These are phyloP conservation scores for Molanna angustata DNA, from an alignment of 2,888 invertebrate species.

Conservation along the genomic window DNA sequence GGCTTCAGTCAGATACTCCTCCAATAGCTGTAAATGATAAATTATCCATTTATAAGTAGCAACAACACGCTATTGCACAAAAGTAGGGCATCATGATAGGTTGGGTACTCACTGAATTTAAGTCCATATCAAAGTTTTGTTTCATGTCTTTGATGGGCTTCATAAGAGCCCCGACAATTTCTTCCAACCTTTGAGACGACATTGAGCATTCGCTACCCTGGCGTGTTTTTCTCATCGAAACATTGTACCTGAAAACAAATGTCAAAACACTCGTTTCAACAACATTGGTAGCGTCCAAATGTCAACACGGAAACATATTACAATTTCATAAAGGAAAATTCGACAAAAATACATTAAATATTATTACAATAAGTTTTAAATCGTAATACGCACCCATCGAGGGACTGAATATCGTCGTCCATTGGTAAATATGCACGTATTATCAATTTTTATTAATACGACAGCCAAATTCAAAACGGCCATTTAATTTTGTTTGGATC, in stretches of 20 bases:
- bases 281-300: conserved; percentile 41
- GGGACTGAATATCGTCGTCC: conserved; percentile 43
- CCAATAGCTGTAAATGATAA: conserved; percentile 49
- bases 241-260: conserved; percentile 43
- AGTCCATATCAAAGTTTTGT: conserved; percentile 49
- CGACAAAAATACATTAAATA: neutral
- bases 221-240: conserved; percentile 44
- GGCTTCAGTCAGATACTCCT: conserved; percentile 56
- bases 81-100: too few relatives aligned
- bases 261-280: too few relatives aligned
- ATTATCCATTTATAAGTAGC: neutral
- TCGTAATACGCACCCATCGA: conserved; percentile 19
- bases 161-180: conserved; percentile 51
- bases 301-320: conserved; percentile 16
- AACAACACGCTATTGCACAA: neutral
- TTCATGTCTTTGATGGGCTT: conserved; percentile 47
- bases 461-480: conserved; percentile 37
- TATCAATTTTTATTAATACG: conserved; percentile 42
- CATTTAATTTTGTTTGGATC: conserved; percentile 55
- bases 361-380: neutral
- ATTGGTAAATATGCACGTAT: conserved; percentile 46
- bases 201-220: conserved; percentile 46
- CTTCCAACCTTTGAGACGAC: conserved; percentile 45
- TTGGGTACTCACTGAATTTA: conserved; percentile 33
- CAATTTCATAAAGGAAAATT: conserved; percentile 2